Base-by-base conservation (phyloP, 2,888 invertebrate genomes). In the Isoperla grammatica region DNA sequence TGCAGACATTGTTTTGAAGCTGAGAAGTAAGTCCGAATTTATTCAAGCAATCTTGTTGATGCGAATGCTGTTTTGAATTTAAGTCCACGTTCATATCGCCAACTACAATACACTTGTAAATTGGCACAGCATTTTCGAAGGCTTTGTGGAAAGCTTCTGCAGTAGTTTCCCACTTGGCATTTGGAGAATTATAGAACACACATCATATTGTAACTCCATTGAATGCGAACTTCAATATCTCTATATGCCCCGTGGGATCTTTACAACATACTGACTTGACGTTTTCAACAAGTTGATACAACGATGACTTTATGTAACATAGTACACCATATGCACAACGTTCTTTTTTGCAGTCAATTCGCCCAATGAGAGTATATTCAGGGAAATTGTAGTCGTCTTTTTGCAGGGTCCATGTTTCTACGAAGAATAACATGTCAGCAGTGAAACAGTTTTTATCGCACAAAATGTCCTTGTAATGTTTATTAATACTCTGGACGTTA, bases 341-440 rank as follows among this genome's bases (percentile, higher is more conserved):
- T 6, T 20, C 22, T 17, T 13, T n/a, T 17, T n/a, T 48, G 45
- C 45, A 45, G 22, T 22, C 48, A 48, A 48, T 48, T 3, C 48
- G 45, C n/a, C 48, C 48, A 48, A 48, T 48, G 19, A 11, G 8
- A 19, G 19, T n/a, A 22, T 45, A 48, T n/a, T 20, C 48, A 13
- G 48, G 20, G 22, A 48, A 22, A 13, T 22, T 19, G 48, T 48
- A 48, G n/a, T n/a, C 17, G 45, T 48, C 48, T 23, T 8, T 6
- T 48, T 6, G 22, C 8, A 48, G 48, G 12, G 48, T 48, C 48
- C 48, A 48, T 12, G 45, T 48, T 48, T 48, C 48, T 11, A 20
- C 48, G 2, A 20, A 48, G 12, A 48, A 20, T 22, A 48, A 48
- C 17, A 48, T 6, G 20, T 48, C 48, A 48, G 9, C 22, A 11